phyloP scores from a whole-genome alignment of 2,113 vertebrate genomes.

The Pycnonotus jocosus region DNA sequence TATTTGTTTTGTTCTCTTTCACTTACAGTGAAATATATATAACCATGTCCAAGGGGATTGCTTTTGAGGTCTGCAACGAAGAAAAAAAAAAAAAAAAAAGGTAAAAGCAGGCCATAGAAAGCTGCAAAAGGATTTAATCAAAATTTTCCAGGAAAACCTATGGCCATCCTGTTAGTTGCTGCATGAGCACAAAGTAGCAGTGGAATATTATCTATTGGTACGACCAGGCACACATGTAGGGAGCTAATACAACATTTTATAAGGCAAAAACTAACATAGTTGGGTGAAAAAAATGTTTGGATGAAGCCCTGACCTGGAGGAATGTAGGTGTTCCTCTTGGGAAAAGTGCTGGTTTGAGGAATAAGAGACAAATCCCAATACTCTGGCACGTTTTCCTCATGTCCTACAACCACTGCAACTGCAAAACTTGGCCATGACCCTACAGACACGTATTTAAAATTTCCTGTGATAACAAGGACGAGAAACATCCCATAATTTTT shows the following conservation, averaged over 20 bases:
- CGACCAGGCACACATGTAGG: accelerated
- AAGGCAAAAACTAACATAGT: neutral
- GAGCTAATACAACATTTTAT: neutral
- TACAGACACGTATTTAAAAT: neutral
- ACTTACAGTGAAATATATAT: conserved; percentile 26
- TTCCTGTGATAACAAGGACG: neutral
- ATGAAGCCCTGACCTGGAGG: neutral
- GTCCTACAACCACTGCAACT: neutral
- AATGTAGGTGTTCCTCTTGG: neutral
- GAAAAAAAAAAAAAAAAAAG: neutral
- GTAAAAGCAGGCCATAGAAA: neutral
- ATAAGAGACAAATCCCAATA: neutral
- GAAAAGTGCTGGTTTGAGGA: neutral
- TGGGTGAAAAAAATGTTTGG: neutral
- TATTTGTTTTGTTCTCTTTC: conserved; percentile 56
- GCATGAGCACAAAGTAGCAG: neutral
- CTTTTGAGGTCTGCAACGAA: neutral
- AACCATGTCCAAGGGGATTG: neutral
- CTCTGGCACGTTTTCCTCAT: accelerated
- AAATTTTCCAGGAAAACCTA: neutral
- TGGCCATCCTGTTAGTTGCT: neutral
- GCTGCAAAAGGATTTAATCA: neutral
- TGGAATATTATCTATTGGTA: accelerated
- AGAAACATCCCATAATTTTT: neutral
- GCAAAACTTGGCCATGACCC: neutral